Conservation (phyloP, 2,888 invertebrate genomes). For the Chloromyia formosa region DNA sequence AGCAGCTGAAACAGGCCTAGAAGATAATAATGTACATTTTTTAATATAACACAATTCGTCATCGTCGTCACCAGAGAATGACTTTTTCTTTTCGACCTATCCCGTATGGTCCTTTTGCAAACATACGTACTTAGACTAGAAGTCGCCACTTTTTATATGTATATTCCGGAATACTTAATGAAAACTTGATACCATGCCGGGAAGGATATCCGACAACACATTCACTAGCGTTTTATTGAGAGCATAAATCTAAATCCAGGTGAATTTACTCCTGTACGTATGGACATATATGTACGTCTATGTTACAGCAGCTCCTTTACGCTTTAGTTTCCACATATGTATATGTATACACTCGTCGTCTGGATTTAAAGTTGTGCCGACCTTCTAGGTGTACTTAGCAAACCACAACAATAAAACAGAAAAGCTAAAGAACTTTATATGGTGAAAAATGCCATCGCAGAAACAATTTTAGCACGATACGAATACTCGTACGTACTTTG, state of each 20-base stretch:
- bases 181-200: conserved; percentile 15
- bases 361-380: neutral
- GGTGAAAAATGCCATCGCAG: neutral
- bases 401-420: neutral
- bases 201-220: conserved; percentile 27
- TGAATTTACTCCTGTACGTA: neutral
- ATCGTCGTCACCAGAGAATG: too few species aligned
- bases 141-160: neutral
- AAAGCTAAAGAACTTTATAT: neutral
- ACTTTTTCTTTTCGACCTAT: too few species aligned
- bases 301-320: neutral
- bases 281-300: neutral
- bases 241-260: conserved; percentile 17
- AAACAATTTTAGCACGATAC: neutral
- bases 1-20: too few species aligned
- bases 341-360: neutral
- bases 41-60: too few species aligned
- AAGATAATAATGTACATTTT: too few species aligned
- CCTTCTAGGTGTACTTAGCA: neutral
- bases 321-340: neutral
- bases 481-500: too few species aligned
- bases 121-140: neutral
- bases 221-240: conserved; percentile 11
- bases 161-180: conserved; percentile 16
- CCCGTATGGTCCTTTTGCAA: too few species aligned